Conservation (phyloP, 2,888 invertebrate genomes). For the Acanthosepion lycidas region DNA sequence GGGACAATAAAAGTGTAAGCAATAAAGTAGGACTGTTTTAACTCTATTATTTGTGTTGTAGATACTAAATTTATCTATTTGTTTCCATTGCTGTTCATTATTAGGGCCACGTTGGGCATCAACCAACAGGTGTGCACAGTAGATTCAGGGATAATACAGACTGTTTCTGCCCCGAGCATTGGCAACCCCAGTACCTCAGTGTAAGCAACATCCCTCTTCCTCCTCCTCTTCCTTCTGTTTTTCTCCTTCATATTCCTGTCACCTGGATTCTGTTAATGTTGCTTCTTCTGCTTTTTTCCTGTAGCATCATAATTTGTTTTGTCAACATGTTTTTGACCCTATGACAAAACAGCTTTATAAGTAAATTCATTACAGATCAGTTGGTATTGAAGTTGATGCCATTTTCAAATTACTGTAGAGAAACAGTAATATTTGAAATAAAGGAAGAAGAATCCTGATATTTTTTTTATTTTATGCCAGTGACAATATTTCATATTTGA, state of each 20-base stretch:
- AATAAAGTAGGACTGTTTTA: neutral
- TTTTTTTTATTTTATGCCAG: too few relatives aligned
- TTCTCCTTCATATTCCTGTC: neutral
- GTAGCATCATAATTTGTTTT: neutral
- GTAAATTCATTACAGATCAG: neutral
- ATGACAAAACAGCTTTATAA: neutral
- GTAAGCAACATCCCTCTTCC: conserved; percentile 36
- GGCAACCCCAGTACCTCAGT: conserved; percentile 43
- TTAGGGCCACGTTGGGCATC: conserved; percentile 39
- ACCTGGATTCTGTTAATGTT: neutral
- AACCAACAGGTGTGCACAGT: conserved; percentile 43
- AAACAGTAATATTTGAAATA: too few relatives aligned
- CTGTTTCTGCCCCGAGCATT: conserved; percentile 33
- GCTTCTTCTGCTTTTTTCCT: neutral
- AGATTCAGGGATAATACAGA: conserved; percentile 46
- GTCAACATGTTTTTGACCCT: too few relatives aligned
- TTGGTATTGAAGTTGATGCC: neutral
- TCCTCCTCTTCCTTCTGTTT: neutral
- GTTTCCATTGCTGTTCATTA: neutral
- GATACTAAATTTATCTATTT: neutral
- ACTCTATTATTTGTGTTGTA: neutral
- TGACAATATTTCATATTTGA: too few relatives aligned
- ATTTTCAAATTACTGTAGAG: neutral
- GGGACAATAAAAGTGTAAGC: neutral
- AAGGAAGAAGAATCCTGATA: too few relatives aligned